Evolutionary conservation across 2,888 invertebrate genomes (phyloP).

Genomic region (Meta bourneti): DNA sequence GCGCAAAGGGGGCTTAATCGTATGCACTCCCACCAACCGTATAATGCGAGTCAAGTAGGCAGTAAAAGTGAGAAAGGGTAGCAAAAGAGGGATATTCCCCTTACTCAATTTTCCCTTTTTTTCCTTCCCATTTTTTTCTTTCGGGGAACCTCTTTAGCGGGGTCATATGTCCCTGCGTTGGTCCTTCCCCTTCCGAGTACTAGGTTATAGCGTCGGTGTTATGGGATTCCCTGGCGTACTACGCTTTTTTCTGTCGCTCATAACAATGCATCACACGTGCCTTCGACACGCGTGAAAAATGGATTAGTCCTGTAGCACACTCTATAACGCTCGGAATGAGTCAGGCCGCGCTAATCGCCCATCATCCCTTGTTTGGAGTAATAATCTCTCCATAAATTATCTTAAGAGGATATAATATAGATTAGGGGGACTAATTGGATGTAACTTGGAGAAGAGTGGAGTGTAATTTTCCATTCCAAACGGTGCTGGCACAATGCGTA

Average conservation of each 20-base stretch:
- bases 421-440: background rate
- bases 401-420: slow-evolving; percentile 22
- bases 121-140: slow-evolving; percentile 5
- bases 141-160: slow-evolving; percentile 7
- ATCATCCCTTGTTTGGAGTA: slow-evolving; percentile 35
- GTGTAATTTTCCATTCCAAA: background rate
- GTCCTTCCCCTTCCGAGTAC: slow-evolving; percentile 49
- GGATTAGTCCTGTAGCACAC: slow-evolving; percentile 43
- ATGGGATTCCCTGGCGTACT: slow-evolving; percentile 27
- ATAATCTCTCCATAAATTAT: slow-evolving; percentile 48
- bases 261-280: slow-evolving; percentile 46
- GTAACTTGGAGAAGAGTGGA: background rate
- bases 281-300: slow-evolving; percentile 50
- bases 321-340: slow-evolving; percentile 3
- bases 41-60: slow-evolving; percentile 69
- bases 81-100: background rate
- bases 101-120: background rate
- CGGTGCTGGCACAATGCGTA: background rate
- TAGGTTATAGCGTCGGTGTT: slow-evolving; percentile 36
- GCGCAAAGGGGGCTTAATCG: slow-evolving; percentile 35
- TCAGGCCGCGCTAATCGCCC: slow-evolving; percentile 32
- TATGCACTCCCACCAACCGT: slow-evolving; percentile 54
- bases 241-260: slow-evolving; percentile 20
- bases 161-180: slow-evolving; percentile 60
- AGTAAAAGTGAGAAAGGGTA: slow-evolving; percentile 53